Base-by-base conservation (phyloP, 2,797 vertebrate genomes). In the Phrynocephalus vlangalii region DNA sequence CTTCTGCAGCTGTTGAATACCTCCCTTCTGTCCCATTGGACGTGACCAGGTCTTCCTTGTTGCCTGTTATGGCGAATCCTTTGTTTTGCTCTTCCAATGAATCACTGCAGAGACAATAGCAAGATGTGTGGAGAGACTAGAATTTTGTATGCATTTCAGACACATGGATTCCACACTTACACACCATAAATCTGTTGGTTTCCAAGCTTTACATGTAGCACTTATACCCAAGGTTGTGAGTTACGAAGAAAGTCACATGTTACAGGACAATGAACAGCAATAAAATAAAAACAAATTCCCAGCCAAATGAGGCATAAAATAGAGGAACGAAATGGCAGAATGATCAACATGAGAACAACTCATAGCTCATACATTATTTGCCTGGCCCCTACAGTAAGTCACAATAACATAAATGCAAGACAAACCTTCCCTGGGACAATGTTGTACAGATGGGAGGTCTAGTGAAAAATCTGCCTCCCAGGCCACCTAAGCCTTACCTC, bases 1-100 rank as follows among this genome's bases (percentile, higher is more conserved):
- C 48, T 0, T 94, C 91, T 0, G 89, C 95, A 80, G 86, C 72
- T 0, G 82, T 91, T 60, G 91, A 5, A 0, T 96, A 96, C 82
- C 33, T 95, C 71, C 95, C 96, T 0, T 96, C 95, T 0, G 52
- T 92, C 3, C 97, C 95, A 0, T 95, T 96, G 87, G 94, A 89
- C 0, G 1, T 79, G 83, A 94, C 89, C 84, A 87, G 38, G 0
- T 95, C 91, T 0, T 94, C 94, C 2, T 48, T 87, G 86, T 94
- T 95, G 90, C 91, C 86, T 67, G 91, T 92, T 0, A 85, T 6
- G 0, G 83, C 92, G 88, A 91, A 79, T 56, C 91, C 92, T 0
- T 3, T 56, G 0, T 91, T 96, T 50, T 95, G 95, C 81, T 95
- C 96, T 73, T 52, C 16, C 86, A 20, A 6, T 1, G 81, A 33